A percentile compares a stretch with the other conserved stretches of the same genome.
Evolutionary conservation across 2,888 invertebrate genomes (phyloP).

Genomic region (Dasysyrphus albostriatus): DNA sequence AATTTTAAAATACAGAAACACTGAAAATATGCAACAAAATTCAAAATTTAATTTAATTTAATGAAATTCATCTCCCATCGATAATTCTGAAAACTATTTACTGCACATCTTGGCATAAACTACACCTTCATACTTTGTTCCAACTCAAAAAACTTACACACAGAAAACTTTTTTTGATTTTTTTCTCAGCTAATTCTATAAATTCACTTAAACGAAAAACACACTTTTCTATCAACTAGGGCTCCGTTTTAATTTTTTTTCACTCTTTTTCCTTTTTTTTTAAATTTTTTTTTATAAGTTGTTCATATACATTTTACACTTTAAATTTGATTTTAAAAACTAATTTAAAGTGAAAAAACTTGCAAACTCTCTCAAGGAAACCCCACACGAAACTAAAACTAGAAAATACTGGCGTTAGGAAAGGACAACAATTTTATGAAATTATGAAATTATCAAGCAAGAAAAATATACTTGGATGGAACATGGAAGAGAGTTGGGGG

Average conservation of each 20-base stretch:
- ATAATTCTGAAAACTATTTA: neutral
- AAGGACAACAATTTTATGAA: slow-evolving; percentile 64
- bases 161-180: neutral
- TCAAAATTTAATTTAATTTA: neutral
- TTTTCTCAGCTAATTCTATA: slow-evolving; percentile 9
- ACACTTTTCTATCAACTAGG: slow-evolving; percentile 8
- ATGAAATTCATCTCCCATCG: neutral
- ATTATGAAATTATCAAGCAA: slow-evolving; percentile 49
- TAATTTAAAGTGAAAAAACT: slow-evolving; percentile 26
- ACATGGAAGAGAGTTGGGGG: neutral
- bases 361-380: slow-evolving; percentile 63
- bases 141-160: slow-evolving; percentile 21
- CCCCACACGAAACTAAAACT: slow-evolving; percentile 58
- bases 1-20: neutral
- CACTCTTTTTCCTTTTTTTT: slow-evolving; percentile 2
- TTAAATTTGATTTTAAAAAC: slow-evolving; percentile 8
- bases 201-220: neutral
- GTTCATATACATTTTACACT: slow-evolving; percentile 19
- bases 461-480: neutral
- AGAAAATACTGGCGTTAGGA: slow-evolving; percentile 38
- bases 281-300: neutral
- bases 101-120: neutral
- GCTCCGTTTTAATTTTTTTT: neutral
- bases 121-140: neutral
- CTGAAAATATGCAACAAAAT: neutral